Evolutionary conservation across 1,140 invertebrate species (phyloP), one percentile per base, ranked within the genome.

Genomic region (Drosophila kepulauana): DNA sequence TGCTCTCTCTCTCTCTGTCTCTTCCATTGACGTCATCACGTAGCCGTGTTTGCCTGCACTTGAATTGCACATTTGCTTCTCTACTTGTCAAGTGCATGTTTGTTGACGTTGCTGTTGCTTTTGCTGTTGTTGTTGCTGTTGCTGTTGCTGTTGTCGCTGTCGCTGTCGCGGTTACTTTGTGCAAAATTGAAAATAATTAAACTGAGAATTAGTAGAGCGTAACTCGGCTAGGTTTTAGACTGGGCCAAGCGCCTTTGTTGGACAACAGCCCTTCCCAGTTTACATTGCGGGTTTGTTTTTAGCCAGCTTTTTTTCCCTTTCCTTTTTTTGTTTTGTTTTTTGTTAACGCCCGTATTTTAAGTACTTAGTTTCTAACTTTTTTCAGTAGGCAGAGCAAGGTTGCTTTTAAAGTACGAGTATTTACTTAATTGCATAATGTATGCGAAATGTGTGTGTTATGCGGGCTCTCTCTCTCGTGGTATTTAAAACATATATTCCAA

Each of bases 121-220:
- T 76, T 25, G 20, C 20, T 25, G 20, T 25, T 4, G 20, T 25
- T 72, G 61, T 38, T 52, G 70, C 58, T 25, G 20, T 25, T 4
- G 20, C 3, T 72, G 61, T 38, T 52, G 70, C 58, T 57, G 68
- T 65, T 33, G 73, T 63, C 61, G 71, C 57, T 68, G 78, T 48
- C 62, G 61, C 54, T 57, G 82, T 74, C 79, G 81, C 68, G 78
- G 84, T 82, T 87, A 87, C 82, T 87, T 87, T 87, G 84, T 88
- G 80, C 57, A 80, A 87, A 87, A 87, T 87, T 79, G 58, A 75
- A 86, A 87, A 87, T 87, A 87, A 87, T 87, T 88, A 88, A 87
- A 88, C 82, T 75, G 70, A 67, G 81, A 88, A 89, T 88, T 89
- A 88, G 85, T 88, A 88, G 84, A 88, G 84, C 84, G 84, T 88